These are phyloP conservation scores for Megaleporinus macrocephalus DNA, from an alignment of 2,113 vertebrate genomes.

Conservation along the genomic window DNA sequence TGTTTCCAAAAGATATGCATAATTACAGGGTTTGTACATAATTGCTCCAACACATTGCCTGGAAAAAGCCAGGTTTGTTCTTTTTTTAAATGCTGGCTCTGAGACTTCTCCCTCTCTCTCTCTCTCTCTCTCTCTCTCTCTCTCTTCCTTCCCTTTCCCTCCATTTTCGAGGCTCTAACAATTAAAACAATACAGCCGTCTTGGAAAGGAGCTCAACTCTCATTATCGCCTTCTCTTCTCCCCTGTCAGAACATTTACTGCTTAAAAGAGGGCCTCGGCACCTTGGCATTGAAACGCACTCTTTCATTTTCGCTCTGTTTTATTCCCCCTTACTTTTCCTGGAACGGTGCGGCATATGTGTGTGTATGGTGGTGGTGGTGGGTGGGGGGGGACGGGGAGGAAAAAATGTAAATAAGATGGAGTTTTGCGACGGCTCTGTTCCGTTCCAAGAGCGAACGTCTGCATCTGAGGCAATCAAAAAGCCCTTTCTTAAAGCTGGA, in stretches of 20 bases:
- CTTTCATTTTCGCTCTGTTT: slow-evolving; percentile 55
- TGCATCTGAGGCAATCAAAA: slow-evolving; percentile 66
- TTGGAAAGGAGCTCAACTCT: slow-evolving; percentile 74
- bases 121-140: slow-evolving; percentile 50
- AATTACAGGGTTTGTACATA: slow-evolving; percentile 79
- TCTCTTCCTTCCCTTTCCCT: slow-evolving; percentile 57
- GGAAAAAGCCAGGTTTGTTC: slow-evolving; percentile 76
- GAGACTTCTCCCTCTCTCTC: slow-evolving; percentile 57
- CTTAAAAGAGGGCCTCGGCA: slow-evolving; percentile 68
- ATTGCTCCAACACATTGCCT: slow-evolving; percentile 75
- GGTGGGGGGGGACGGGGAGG: slow-evolving; percentile 9
- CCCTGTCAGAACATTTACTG: slow-evolving; percentile 67
- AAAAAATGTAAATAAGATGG: slow-evolving; percentile 72
- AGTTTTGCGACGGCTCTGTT: slow-evolving; percentile 58
- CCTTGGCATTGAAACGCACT: slow-evolving; percentile 69
- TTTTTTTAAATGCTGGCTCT: slow-evolving; percentile 68
- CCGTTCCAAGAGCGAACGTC: slow-evolving; percentile 56
- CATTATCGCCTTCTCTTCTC: slow-evolving; percentile 71
- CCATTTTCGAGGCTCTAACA: slow-evolving; percentile 66
- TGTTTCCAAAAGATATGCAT: slow-evolving; percentile 80
- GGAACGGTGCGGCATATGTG: slow-evolving; percentile 55
- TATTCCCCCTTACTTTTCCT: slow-evolving; percentile 28
- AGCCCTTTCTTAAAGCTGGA: slow-evolving; percentile 51
- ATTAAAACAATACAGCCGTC: slow-evolving; percentile 75
- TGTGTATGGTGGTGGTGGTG: not conserved